Evolutionary conservation across 2,888 invertebrate genomes (phyloP).

Genomic region (Bombylius discolor): DNA sequence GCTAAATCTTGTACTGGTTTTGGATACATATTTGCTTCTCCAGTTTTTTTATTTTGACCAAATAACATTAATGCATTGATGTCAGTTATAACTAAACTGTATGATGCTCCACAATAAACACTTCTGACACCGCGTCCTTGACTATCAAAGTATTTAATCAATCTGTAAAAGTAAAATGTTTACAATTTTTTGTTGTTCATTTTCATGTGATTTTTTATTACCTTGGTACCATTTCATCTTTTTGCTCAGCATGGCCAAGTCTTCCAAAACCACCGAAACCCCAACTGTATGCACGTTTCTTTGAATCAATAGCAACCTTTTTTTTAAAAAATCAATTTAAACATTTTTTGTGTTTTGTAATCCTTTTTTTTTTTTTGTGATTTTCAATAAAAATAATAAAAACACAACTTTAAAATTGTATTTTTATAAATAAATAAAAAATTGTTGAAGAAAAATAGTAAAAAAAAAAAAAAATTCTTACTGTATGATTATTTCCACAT

Average conservation of each 20-base stretch:
- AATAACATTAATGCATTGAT: slow-evolving; percentile 63
- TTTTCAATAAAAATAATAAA: background rate
- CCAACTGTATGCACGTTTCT: slow-evolving; percentile 85
- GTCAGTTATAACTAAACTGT: slow-evolving; percentile 73
- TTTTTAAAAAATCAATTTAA: slow-evolving; percentile 11
- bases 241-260: slow-evolving; percentile 82
- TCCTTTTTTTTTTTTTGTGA: background rate
- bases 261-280: slow-evolving; percentile 93
- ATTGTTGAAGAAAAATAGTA: no score
- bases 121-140: slow-evolving; percentile 71
- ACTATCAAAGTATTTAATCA: slow-evolving; percentile 79
- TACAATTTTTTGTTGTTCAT: background rate
- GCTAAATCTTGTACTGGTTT: slow-evolving; percentile 88
- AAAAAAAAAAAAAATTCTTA: slow-evolving; percentile 30
- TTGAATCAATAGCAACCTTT: slow-evolving; percentile 73
- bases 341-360: slow-evolving; percentile 6
- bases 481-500: slow-evolving; percentile 85
- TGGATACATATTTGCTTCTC: slow-evolving; percentile 94
- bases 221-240: slow-evolving; percentile 75
- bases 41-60: slow-evolving; percentile 84
- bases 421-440: background rate
- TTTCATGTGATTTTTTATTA: background rate
- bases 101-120: slow-evolving; percentile 74
- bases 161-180: slow-evolving; percentile 29
- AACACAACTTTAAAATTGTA: background rate